phyloP scores from a whole-genome alignment of 2,797 vertebrate genomes.

The Nasua narica region DNA sequence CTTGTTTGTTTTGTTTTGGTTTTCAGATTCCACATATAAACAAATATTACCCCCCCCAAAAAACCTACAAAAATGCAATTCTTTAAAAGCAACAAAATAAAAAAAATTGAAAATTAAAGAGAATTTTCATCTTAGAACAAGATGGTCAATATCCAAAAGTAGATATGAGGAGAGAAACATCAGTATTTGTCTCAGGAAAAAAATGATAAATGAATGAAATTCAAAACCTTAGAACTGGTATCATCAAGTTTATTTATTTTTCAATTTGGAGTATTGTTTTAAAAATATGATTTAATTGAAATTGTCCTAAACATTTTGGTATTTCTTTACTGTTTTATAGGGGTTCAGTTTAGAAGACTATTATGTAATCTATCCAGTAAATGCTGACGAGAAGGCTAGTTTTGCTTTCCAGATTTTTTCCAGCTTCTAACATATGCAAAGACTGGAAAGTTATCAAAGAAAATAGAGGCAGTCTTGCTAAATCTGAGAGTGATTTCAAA shows the following conservation, averaged over 20 bases:
- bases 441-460: neutral
- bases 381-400: neutral
- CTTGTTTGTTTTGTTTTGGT: neutral
- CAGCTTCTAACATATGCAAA: neutral
- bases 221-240: neutral
- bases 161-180: neutral
- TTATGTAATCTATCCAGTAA: neutral
- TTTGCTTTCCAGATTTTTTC: neutral
- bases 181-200: neutral
- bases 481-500: neutral
- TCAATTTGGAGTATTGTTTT: neutral
- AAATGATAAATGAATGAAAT: neutral
- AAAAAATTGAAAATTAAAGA: neutral
- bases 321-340: neutral
- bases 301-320: neutral
- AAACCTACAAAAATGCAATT: neutral
- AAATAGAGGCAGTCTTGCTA: neutral
- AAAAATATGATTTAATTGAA: neutral
- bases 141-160: neutral
- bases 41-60: neutral
- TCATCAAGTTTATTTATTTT: neutral
- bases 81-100: neutral
- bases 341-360: neutral
- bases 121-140: neutral
- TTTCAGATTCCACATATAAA: neutral